Percentiles rank a stretch among this genome's conserved stretches.
Conservation (phyloP, 2,113 vertebrate species). For the Myotis lucifugus region DNA sequence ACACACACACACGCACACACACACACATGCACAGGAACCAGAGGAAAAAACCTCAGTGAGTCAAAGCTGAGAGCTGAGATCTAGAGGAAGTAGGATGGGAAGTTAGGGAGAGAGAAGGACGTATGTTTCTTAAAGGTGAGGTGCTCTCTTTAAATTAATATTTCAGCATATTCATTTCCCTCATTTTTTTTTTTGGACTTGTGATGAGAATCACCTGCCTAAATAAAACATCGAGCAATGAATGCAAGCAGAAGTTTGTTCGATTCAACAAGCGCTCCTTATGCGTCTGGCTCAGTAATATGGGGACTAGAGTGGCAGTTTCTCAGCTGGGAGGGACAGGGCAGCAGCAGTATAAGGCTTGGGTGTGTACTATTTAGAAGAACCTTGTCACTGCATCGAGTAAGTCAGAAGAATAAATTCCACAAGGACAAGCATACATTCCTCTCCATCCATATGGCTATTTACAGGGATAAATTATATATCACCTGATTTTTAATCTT, state of each 20-base stretch:
- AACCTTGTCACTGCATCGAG: not conserved
- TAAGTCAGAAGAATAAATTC: constrained; percentile 32
- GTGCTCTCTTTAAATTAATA: constrained; percentile 38
- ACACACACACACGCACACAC: rapidly evolving
- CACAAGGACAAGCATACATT: not conserved
- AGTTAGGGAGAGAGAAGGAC: not conserved
- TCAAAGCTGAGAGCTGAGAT: not conserved
- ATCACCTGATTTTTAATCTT: not conserved
- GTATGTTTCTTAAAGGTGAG: constrained; percentile 7
- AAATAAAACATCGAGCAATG: constrained; percentile 77
- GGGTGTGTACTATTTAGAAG: not conserved
- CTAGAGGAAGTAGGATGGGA: not conserved
- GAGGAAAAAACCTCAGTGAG: not conserved
- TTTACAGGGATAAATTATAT: not conserved
- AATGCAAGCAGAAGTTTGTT: constrained; percentile 65
- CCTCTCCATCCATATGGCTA: no score
- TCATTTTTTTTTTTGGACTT: not conserved
- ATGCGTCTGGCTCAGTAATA: constrained; percentile 24
- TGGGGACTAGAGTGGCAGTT: constrained; percentile 15
- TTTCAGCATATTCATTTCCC: constrained; percentile 53
- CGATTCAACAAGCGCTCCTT: constrained; percentile 12
- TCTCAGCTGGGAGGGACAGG: constrained; percentile 58
- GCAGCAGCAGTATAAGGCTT: constrained; percentile 8
- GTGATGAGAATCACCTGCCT: constrained; percentile 69
- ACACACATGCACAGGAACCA: not conserved